These are phyloP conservation scores for Noctilio leporinus DNA, from an alignment of 2,113 vertebrate genomes.

Conservation along the genomic window DNA sequence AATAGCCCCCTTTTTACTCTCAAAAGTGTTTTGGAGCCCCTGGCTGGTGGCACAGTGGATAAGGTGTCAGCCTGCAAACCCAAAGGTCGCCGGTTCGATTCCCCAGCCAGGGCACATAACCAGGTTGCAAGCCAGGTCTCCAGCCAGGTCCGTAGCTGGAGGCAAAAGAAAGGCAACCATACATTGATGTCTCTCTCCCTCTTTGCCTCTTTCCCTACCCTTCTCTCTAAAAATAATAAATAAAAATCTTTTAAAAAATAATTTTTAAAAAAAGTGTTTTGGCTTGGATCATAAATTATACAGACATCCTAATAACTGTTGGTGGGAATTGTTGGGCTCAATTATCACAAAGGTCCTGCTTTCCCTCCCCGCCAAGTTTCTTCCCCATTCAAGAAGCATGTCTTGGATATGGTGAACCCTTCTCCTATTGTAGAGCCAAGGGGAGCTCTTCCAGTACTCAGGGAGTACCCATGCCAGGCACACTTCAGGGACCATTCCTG, in stretches of 20 bases:
- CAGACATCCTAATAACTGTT: background rate
- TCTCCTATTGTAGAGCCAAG: background rate
- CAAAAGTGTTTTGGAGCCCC: background rate
- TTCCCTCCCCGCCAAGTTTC: background rate
- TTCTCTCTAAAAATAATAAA: too few species aligned
- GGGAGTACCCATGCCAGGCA: background rate
- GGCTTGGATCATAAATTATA: constrained; percentile 35
- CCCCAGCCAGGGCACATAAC: too few species aligned
- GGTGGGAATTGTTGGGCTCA: background rate
- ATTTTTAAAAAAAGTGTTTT: background rate
- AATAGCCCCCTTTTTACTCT: background rate
- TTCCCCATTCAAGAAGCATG: background rate
- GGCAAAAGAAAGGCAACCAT: too few species aligned
- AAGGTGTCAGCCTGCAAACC: too few species aligned
- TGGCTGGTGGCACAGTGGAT: too few species aligned
- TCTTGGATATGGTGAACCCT: background rate
- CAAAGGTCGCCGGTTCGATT: too few species aligned
- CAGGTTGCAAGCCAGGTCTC: too few species aligned
- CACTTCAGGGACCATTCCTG: too few species aligned
- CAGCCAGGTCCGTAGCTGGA: too few species aligned
- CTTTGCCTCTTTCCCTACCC: too few species aligned
- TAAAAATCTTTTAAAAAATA: too few species aligned
- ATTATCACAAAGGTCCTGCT: background rate
- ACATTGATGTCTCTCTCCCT: too few species aligned
- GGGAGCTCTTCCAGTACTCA: background rate